Base-by-base conservation (phyloP, 2,113 vertebrate genomes). In the Cepphus grylle region DNA sequence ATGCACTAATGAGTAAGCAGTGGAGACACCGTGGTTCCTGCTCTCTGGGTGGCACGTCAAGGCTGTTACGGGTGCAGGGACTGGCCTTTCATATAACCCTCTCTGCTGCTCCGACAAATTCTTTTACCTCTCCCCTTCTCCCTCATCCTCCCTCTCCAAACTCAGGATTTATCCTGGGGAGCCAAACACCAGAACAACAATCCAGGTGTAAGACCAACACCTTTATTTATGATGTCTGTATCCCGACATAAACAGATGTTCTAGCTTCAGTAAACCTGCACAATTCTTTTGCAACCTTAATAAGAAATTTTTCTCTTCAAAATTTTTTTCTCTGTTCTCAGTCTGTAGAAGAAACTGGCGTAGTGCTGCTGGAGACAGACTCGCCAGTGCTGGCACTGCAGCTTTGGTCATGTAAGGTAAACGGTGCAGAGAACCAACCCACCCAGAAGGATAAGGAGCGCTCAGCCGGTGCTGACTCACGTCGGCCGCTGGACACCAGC, bases 321-420 rank as follows among this genome's bases (percentile, higher is more conserved):
- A 30, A 10, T 5, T 5, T 38, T 43, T 56, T 22, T 11, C 34
- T 59, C 9, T 18, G 15, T 8, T 61, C 25, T 49, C 32, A 19
- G 43, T 23, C 83, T 85, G 63, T 0, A 55, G 63, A 15, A 67
- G 53, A 27, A 12, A 21, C 14, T 14, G 58, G 50, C 3, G 2
- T 15, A 55, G 88, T 36, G 23, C 0, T 23, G 73, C 34, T 65
- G 76, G 59, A 56, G 73, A 2, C 34, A 86, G 79, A 12, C 73
- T 43, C 4, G 9, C 50, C 27, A 20, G 21, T 3, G 40, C 45
- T 42, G 66, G 80, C 25, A 11, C 80, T 88, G 94, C 93, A 97
- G 67, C 70, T 59, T 32, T 77, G 90, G 92, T 96, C 95, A 96
- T 49, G 25, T 30, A n/a, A 91, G 96, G 95, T 85, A 45, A 95